Conservation (phyloP, 2,888 invertebrate genomes). For the Cyclophora albipunctata region DNA sequence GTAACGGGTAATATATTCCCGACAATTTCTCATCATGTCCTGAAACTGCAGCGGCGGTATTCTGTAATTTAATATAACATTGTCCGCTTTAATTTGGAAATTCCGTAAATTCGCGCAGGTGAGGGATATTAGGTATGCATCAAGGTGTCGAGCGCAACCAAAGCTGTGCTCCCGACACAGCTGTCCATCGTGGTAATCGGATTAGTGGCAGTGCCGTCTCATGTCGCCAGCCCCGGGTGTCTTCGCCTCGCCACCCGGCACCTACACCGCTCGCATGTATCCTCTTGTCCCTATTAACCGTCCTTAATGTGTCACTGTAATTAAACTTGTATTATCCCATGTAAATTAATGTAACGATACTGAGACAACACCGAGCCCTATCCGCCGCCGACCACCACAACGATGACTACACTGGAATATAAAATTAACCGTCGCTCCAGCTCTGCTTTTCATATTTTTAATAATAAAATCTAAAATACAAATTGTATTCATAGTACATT, state of each 20-base stretch:
- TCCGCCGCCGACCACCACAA: too few species aligned
- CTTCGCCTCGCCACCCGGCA: not conserved
- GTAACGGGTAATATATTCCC: not conserved
- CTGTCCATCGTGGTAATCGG: conserved; percentile 37
- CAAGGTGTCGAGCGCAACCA: conserved; percentile 27
- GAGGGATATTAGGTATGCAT: conserved; percentile 36
- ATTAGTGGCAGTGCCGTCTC: conserved; percentile 30
- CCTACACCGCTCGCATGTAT: not conserved
- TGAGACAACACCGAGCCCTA: too few species aligned
- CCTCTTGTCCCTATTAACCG: too few species aligned
- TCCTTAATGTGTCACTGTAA: too few species aligned
- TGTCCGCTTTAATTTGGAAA: conserved; percentile 19
- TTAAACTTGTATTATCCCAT: too few species aligned
- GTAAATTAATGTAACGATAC: too few species aligned
- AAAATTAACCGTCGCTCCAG: too few species aligned
- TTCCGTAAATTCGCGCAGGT: conserved; percentile 23
- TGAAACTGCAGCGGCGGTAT: conserved; percentile 6
- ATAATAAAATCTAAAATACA: too few species aligned
- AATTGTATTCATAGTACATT: not conserved
- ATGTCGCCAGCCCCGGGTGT: conserved; percentile 11
- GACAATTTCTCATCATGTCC: conserved; percentile 5
- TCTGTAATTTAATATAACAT: conserved; percentile 21
- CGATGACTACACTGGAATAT: too few species aligned
- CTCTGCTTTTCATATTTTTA: too few species aligned
- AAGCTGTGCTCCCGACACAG: conserved; percentile 25